These are phyloP conservation scores for Montipora capricornis DNA, from an alignment of 64 coral and sea anemone genomes.

Conservation along the genomic window DNA sequence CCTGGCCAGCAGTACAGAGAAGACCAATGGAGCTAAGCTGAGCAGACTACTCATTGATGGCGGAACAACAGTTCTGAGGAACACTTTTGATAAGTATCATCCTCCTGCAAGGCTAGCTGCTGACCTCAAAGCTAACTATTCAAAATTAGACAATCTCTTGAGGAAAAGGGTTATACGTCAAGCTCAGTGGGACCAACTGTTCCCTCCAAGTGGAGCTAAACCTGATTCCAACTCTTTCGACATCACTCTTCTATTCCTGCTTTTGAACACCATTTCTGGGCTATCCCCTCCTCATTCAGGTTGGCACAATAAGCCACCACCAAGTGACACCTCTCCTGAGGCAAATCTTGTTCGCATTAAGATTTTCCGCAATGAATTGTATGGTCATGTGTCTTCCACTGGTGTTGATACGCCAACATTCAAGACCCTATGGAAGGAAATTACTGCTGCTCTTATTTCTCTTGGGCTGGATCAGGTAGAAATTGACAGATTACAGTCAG, in stretches of 20 bases:
- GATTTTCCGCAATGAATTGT: too few relatives aligned
- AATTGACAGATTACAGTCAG: too few relatives aligned
- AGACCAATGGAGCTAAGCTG: slow-evolving; percentile 51
- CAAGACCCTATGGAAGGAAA: too few relatives aligned
- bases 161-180: not conserved
- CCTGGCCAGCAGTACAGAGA: slow-evolving; percentile 22
- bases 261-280: not conserved
- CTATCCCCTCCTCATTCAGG: not conserved
- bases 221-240: slow-evolving; percentile 30
- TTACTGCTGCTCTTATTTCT: too few relatives aligned
- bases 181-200: not conserved
- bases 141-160: not conserved
- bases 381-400: too few relatives aligned
- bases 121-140: not conserved
- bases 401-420: too few relatives aligned
- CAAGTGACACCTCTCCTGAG: too few relatives aligned
- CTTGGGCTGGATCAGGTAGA: too few relatives aligned
- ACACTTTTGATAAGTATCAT: slow-evolving; percentile 7
- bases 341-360: too few relatives aligned
- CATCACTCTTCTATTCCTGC: slow-evolving; percentile 11
- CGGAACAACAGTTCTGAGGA: slow-evolving; percentile 49
- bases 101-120: not conserved
- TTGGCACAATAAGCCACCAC: too few relatives aligned
- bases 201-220: not conserved
- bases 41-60: slow-evolving; percentile 42